Evolutionary conservation across 2,113 vertebrate genomes (phyloP), one percentile per base, ranked within the genome.

Genomic region (Sylvia atricapilla): DNA sequence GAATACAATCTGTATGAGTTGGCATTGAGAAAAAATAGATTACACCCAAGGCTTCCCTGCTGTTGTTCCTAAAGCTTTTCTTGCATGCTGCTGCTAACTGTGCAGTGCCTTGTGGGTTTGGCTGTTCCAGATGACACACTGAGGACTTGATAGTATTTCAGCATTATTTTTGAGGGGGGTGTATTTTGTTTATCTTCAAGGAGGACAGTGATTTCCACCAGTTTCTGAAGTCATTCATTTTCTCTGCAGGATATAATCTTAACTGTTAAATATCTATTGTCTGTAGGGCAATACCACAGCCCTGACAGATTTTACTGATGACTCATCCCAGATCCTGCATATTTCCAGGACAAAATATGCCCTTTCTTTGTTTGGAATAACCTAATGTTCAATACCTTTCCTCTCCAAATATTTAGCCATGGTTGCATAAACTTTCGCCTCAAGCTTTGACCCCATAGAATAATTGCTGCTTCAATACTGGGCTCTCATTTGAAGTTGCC

Each of bases 1-100:
- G 41, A 55, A 9, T 30, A 6, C 5, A 15, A 4, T 43, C 33
- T 44, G 1, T 49, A 1, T 10, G 22, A 39, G 12, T 30, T 1
- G 2, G n/a, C 2, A 10, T 17, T 44, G 52, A 31, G 35, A 7
- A 67, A 35, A 35, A 86, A 3, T 22, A 13, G 81, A 64, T 52
- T 10, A 3, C 15, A 28, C 9, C 3, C 1, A 35, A 58, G 62
- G 17, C 21, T 58, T 43, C 12, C 4, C 28, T 59, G 39, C 24
- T 84, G 67, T 83, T 70, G 41, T 44, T 83, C 67, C 33, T 50
- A 27, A n/a, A 53, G 30, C 23, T 75, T 44, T 64, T 4, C 8
- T 24, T 63, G 33, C 1, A 0, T 35, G n/a, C 31, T 59, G 63
- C 16, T 92, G 3, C 35, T 70, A 16, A 4, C 37, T 68, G 20